Evolutionary conservation across 2,797 vertebrate species (phyloP).

Genomic region (Bucorvus abyssinicus): DNA sequence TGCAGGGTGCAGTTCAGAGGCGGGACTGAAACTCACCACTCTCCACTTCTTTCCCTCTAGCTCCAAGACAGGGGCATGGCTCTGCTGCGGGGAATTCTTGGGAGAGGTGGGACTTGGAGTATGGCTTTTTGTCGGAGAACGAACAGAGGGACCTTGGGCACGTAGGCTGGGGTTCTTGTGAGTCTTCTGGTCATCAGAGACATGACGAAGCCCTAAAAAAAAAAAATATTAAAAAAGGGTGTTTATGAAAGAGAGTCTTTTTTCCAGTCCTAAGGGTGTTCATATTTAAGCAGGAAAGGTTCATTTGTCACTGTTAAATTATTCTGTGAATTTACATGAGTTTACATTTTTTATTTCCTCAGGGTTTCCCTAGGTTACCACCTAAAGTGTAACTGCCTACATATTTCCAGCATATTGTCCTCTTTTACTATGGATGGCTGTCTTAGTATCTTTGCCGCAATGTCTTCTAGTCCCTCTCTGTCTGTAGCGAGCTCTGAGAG

Average conservation of each 20-base stretch:
- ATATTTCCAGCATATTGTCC: neutral
- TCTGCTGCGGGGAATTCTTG: constrained; percentile 71
- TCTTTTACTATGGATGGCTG: neutral
- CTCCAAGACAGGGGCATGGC: constrained; percentile 83
- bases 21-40: constrained; percentile 83
- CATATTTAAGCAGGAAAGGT: neutral
- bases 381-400: neutral
- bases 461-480: neutral
- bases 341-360: neutral
- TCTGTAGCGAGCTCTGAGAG: neutral
- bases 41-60: constrained; percentile 98
- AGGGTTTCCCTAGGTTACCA: neutral
- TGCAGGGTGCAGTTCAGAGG: neutral
- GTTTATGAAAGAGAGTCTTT: neutral
- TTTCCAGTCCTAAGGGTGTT: neutral
- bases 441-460: neutral
- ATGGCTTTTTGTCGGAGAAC: constrained; percentile 78
- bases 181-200: constrained; percentile 89
- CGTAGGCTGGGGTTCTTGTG: constrained; percentile 92
- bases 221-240: neutral
- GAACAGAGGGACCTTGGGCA: constrained; percentile 70
- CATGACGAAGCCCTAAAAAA: constrained; percentile 86
- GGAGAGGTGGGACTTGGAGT: constrained; percentile 59
- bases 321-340: neutral
- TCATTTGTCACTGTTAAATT: neutral